Conservation (phyloP, 1,140 invertebrate species). For the Agrilus planipennis region DNA sequence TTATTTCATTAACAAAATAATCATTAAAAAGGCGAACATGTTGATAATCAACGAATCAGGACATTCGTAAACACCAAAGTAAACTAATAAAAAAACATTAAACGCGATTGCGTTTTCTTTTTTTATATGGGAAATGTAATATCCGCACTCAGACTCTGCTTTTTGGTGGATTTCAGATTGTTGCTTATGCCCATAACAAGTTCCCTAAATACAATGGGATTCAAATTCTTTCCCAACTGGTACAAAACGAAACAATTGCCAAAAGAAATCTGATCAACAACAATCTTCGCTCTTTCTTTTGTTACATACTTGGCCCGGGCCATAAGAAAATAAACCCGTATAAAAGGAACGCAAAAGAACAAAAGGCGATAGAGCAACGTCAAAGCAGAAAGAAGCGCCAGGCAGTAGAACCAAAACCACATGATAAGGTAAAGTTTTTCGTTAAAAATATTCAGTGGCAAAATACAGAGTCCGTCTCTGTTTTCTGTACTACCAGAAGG, state of each 20-base stretch:
- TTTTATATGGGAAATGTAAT: constrained; percentile 13
- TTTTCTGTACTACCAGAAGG: constrained; percentile 45
- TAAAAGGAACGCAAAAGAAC: constrained; percentile 36
- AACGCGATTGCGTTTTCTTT: too few species aligned
- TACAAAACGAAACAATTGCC: constrained; percentile 61
- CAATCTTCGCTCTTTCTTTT: constrained; percentile 36
- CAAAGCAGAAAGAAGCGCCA: constrained; percentile 48
- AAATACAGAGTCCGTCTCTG: constrained; percentile 56
- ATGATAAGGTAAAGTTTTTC: constrained; percentile 70
- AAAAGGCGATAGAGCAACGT: constrained; percentile 48
- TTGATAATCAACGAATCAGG: too few species aligned
- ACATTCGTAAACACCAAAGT: too few species aligned
- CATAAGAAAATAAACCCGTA: constrained; percentile 43
- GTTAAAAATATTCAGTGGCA: constrained; percentile 66
- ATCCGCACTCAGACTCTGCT: constrained; percentile 14
- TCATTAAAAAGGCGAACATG: too few species aligned
- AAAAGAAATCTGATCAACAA: constrained; percentile 42
- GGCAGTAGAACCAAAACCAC: constrained; percentile 69
- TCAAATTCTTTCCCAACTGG: constrained; percentile 53
- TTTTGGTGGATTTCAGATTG: constrained; percentile 2
- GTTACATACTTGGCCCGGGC: constrained; percentile 39
- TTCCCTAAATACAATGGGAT: constrained; percentile 46
- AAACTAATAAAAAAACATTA: too few species aligned
- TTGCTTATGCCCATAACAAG: constrained; percentile 24
- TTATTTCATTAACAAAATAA: too few species aligned